phyloP scores from a whole-genome alignment of 64 coral and sea anemone genomes.

The Trachythela sp. region DNA sequence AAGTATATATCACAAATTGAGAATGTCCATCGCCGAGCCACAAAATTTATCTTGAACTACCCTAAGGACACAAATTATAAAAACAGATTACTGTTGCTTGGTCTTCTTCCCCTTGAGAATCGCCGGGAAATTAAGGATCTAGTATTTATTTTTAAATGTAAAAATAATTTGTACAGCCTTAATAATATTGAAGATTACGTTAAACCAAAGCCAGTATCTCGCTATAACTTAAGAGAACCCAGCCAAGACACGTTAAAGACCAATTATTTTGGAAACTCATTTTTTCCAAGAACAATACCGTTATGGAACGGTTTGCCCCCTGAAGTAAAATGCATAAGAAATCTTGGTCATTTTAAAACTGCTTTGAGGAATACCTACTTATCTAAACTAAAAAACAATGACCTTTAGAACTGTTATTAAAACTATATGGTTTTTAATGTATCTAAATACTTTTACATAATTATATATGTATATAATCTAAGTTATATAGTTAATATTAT shows the following conservation, averaged over 20 bases:
- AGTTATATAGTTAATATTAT: background rate
- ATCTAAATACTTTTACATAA: background rate
- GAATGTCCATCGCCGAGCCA: background rate
- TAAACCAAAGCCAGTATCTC: no score
- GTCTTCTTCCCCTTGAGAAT: background rate
- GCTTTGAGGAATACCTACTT: background rate
- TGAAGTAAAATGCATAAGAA: conserved; percentile 41
- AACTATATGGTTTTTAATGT: no score
- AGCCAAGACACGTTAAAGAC: no score
- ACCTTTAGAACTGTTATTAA: background rate
- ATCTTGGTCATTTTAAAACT: conserved; percentile 33
- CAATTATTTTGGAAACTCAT: no score
- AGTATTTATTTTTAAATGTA: no score
- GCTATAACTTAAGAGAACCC: no score
- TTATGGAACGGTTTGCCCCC: no score
- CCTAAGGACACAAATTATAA: background rate
- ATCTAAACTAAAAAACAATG: background rate
- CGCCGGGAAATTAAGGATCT: background rate
- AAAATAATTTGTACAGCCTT: no score
- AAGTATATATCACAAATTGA: background rate
- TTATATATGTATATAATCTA: background rate
- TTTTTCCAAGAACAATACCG: no score
- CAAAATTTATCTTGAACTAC: background rate
- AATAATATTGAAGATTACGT: no score
- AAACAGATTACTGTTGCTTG: background rate